Conservation (phyloP, 2,888 invertebrate species). For the Macroteleia sp. region DNA sequence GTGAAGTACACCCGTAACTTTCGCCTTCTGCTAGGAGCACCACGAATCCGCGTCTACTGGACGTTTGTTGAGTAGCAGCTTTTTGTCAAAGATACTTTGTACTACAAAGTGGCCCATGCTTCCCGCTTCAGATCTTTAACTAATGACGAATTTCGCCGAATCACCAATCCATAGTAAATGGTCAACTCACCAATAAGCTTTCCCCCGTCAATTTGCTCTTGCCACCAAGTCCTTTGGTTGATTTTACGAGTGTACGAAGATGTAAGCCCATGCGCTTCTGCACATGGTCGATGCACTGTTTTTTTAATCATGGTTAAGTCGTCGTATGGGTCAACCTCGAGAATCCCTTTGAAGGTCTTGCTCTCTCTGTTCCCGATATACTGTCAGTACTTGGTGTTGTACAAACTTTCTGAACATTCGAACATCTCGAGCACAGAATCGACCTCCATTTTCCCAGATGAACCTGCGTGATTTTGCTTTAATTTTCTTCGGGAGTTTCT, state of each 20-base stretch:
- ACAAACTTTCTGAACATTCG: not conserved
- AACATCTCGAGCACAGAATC: constrained; percentile 2
- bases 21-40: constrained; percentile 65
- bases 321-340: constrained; percentile 28
- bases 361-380: constrained; percentile 10
- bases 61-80: no score
- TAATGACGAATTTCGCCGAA: constrained; percentile 45
- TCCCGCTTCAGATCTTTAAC: constrained; percentile 50
- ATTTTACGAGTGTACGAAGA: not conserved
- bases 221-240: constrained; percentile 7
- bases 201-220: constrained; percentile 34
- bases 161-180: constrained; percentile 57
- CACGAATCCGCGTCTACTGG: constrained; percentile 46
- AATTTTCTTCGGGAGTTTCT: not conserved
- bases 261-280: constrained; percentile 6
- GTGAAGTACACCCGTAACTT: constrained; percentile 21
- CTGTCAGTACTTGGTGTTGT: not conserved
- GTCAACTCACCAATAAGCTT: constrained; percentile 46
- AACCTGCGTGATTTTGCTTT: constrained; percentile 3
- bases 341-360: constrained; percentile 42
- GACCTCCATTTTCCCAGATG: constrained; percentile 9
- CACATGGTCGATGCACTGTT: constrained; percentile 20
- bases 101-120: not conserved
- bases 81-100: no score
- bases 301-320: constrained; percentile 9